Conservation (phyloP, 2,797 vertebrate species). For the Cottoperca gobio region DNA sequence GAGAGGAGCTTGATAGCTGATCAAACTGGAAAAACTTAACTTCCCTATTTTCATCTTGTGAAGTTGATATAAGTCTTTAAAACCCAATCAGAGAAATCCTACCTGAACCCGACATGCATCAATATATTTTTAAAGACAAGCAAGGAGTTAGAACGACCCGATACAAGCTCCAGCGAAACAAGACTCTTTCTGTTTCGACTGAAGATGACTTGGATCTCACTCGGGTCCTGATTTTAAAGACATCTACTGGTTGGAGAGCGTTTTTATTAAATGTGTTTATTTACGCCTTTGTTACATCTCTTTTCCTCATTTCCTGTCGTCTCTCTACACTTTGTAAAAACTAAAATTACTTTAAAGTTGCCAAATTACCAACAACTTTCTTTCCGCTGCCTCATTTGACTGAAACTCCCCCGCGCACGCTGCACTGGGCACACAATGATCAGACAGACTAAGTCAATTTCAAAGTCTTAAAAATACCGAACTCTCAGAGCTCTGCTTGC, state of each 20-base stretch:
- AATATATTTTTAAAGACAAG: neutral
- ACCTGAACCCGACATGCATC: neutral
- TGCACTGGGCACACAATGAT: no score
- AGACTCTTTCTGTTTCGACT: neutral
- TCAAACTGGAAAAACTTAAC: no score
- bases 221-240: neutral
- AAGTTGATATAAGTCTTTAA: neutral
- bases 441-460: no score
- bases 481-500: neutral
- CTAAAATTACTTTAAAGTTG: no score
- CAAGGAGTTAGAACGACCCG: neutral
- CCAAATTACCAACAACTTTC: no score
- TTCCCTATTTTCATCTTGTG: neutral
- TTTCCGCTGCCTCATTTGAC: no score
- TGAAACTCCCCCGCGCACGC: no score
- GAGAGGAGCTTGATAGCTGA: no score
- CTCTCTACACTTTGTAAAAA: no score
- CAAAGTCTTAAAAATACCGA: no score
- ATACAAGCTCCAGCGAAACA: neutral
- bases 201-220: neutral
- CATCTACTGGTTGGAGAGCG: neutral
- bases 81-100: neutral
- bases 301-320: neutral
- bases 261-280: neutral
- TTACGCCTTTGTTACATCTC: neutral